Conservation (phyloP, 2,797 vertebrate genomes). For the Scleropages formosus region DNA sequence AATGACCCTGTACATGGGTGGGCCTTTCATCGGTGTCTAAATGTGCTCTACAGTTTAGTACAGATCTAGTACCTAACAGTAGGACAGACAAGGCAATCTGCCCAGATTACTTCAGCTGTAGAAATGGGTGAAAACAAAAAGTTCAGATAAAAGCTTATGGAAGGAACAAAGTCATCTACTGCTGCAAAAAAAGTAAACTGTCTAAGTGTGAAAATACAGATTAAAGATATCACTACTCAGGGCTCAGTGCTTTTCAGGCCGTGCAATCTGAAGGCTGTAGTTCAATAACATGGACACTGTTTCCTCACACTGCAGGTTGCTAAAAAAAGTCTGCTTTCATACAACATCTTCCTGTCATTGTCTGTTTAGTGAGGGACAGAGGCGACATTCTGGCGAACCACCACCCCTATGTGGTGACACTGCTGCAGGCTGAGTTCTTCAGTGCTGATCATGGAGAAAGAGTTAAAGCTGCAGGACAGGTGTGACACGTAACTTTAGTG, state of each 20-base stretch:
- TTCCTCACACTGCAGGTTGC: background rate
- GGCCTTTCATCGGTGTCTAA: background rate
- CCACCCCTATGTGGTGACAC: background rate
- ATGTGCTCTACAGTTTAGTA: background rate
- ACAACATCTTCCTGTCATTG: background rate
- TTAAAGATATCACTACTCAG: background rate
- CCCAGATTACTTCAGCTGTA: background rate
- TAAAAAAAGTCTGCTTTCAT: background rate
- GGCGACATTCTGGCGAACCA: background rate
- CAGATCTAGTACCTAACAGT: too few relatives aligned
- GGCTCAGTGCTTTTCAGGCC: background rate
- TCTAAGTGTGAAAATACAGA: background rate
- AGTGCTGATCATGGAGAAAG: slow-evolving; percentile 37
- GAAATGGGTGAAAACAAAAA: too few relatives aligned
- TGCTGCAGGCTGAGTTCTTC: slow-evolving; percentile 30
- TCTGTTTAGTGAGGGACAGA: slow-evolving; percentile 3
- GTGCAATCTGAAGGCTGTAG: background rate
- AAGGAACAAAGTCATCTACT: slow-evolving; percentile 5
- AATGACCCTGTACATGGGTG: background rate
- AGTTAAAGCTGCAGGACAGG: slow-evolving; percentile 46
- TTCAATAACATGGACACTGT: too few relatives aligned
- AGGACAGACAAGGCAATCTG: background rate
- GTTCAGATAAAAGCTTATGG: background rate
- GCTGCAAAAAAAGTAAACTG: background rate
- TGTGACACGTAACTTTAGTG: slow-evolving; percentile 56